phyloP scores from a whole-genome alignment of 2,888 invertebrate species.

The Luperina testacea region DNA sequence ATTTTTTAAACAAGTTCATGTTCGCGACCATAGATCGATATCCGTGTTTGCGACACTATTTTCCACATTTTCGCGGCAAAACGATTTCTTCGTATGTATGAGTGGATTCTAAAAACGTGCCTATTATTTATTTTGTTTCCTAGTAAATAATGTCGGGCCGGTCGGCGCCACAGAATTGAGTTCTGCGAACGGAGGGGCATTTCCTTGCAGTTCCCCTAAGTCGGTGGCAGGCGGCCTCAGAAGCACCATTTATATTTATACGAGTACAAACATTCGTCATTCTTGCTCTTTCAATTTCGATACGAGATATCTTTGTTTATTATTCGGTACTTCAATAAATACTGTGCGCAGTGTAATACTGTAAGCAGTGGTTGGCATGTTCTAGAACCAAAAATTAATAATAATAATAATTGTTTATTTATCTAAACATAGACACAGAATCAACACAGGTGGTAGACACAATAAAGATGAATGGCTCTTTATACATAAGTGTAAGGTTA shows the following conservation, averaged over 20 bases:
- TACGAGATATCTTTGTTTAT: slow-evolving; percentile 38
- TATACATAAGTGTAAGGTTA: no score
- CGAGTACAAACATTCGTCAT: slow-evolving; percentile 73
- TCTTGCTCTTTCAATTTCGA: slow-evolving; percentile 62
- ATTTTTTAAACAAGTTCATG: slow-evolving; percentile 3
- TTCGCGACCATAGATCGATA: slow-evolving; percentile 1
- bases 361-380: not conserved
- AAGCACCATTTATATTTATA: slow-evolving; percentile 84
- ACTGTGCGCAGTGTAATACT: not conserved
- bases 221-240: slow-evolving; percentile 76
- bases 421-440: no score
- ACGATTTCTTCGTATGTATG: slow-evolving; percentile 68
- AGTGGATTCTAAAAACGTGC: slow-evolving; percentile 77
- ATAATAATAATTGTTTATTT: no score
- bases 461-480: no score
- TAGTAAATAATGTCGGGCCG: slow-evolving; percentile 79
- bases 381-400: not conserved
- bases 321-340: slow-evolving; percentile 5
- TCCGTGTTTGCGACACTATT: slow-evolving; percentile 14
- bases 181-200: slow-evolving; percentile 84
- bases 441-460: no score
- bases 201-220: slow-evolving; percentile 81
- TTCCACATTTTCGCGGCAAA: slow-evolving; percentile 54
- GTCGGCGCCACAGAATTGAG: slow-evolving; percentile 84
- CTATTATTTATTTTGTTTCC: slow-evolving; percentile 85